A percentile compares a stretch with the other conserved stretches of the same genome.
Conservation (phyloP, 2,797 vertebrate species). For the Oreochromis grahami region DNA sequence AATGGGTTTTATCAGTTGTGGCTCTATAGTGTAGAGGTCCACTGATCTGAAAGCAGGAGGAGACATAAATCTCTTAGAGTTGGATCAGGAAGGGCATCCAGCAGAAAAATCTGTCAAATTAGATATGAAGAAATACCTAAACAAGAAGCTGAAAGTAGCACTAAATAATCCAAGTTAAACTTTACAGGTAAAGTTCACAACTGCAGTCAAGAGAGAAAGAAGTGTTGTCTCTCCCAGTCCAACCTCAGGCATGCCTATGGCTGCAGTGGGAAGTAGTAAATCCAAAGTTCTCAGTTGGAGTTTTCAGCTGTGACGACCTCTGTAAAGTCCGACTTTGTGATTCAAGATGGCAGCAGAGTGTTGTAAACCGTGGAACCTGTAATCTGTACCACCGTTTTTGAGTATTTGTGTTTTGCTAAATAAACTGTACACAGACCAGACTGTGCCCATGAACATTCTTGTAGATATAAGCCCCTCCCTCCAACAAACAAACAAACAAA, state of each 20-base stretch:
- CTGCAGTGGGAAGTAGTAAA: background rate
- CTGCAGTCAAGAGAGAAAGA: background rate
- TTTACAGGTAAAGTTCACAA: background rate
- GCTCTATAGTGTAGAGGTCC: background rate
- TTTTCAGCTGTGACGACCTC: background rate
- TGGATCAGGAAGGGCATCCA: background rate
- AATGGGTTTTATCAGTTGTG: background rate
- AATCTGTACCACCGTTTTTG: background rate
- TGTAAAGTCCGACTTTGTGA: background rate
- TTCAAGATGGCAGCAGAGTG: background rate
- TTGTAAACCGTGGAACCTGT: background rate
- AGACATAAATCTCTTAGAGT: background rate
- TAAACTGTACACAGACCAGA: background rate
- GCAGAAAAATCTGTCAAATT: background rate
- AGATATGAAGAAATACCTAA: background rate
- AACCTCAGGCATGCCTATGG: background rate
- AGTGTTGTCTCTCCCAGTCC: background rate
- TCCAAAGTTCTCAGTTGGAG: background rate
- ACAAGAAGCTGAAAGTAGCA: background rate
- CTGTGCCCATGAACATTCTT: background rate
- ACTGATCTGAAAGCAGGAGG: background rate
- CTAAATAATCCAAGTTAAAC: background rate
- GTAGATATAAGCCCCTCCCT: background rate
- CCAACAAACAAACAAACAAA: background rate
- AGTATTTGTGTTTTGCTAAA: background rate